Evolutionary conservation across 2,888 invertebrate species (phyloP).

Genomic region (Heteropelma amictum): DNA sequence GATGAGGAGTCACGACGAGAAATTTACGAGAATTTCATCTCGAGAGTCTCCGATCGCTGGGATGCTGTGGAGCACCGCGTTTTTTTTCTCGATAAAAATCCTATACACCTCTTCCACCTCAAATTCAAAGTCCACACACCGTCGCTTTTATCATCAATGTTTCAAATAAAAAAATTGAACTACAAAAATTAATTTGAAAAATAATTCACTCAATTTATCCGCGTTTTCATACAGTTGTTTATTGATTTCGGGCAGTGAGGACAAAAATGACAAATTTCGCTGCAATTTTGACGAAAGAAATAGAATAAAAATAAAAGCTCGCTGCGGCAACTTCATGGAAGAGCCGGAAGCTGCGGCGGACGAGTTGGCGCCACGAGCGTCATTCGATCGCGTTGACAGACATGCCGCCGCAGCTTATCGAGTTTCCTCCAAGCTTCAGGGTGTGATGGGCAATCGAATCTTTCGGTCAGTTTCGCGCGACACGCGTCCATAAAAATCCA

Average conservation of each 20-base stretch:
- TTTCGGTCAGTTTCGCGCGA: slow-evolving; percentile 61
- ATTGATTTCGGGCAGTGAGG: no score
- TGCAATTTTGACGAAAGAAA: no score
- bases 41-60: no score
- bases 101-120: neutral
- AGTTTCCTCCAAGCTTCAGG: no score
- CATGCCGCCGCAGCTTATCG: slow-evolving; percentile 6
- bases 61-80: slow-evolving; percentile 10
- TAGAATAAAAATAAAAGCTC: neutral
- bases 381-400: slow-evolving; percentile 3
- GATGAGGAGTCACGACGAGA: slow-evolving; percentile 36
- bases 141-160: neutral
- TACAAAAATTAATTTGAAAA: neutral
- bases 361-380: slow-evolving; percentile 4
- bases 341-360: slow-evolving; percentile 42
- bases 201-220: no score
- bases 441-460: slow-evolving; percentile 65
- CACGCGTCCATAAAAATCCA: neutral
- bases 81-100: no score
- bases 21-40: slow-evolving; percentile 35
- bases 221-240: no score
- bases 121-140: neutral
- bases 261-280: no score
- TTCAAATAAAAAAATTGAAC: neutral
- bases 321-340: slow-evolving; percentile 24